phyloP scores from a whole-genome alignment of 92 coral and sea anemone species.

The Zoanthus sociatus region DNA sequence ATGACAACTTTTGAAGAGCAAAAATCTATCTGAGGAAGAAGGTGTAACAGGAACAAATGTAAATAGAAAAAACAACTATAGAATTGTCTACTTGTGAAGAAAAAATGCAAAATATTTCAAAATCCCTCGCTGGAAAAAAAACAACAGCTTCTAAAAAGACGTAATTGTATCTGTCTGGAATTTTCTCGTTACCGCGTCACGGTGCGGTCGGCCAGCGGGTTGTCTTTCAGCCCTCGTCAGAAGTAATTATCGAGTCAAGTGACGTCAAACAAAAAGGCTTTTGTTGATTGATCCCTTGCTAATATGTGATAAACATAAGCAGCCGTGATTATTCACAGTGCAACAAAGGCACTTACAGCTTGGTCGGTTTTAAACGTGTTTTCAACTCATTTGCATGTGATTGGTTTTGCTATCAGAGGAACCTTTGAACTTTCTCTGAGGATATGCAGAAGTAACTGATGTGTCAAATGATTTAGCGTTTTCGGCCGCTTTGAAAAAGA shows the following conservation, averaged over 20 bases:
- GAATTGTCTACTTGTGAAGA: too few species aligned
- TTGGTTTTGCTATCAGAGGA: constrained; percentile 1
- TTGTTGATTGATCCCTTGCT: constrained; percentile 37
- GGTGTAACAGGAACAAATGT: too few species aligned
- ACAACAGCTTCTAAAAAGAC: background rate
- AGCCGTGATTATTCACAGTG: constrained; percentile 20
- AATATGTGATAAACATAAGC: constrained; percentile 42
- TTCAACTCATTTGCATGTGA: constrained; percentile 33
- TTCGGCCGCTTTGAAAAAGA: background rate
- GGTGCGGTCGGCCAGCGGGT: background rate
- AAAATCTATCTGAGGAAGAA: too few species aligned
- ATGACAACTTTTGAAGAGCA: too few species aligned
- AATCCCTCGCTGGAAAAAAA: too few species aligned
- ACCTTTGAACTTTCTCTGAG: constrained; percentile 9
- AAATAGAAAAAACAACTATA: too few species aligned
- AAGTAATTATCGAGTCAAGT: background rate
- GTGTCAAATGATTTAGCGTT: background rate
- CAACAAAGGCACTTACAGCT: constrained; percentile 27
- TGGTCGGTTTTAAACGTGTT: constrained; percentile 30
- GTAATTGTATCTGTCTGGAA: background rate
- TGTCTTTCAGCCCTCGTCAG: constrained; percentile 10
- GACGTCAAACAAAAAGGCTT: constrained; percentile 45
- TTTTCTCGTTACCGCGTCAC: background rate
- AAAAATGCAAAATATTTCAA: too few species aligned
- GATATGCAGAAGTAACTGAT: background rate